Evolutionary conservation across 2,888 invertebrate species (phyloP), one percentile per base, ranked within the genome.

Genomic region (Actias luna): DNA sequence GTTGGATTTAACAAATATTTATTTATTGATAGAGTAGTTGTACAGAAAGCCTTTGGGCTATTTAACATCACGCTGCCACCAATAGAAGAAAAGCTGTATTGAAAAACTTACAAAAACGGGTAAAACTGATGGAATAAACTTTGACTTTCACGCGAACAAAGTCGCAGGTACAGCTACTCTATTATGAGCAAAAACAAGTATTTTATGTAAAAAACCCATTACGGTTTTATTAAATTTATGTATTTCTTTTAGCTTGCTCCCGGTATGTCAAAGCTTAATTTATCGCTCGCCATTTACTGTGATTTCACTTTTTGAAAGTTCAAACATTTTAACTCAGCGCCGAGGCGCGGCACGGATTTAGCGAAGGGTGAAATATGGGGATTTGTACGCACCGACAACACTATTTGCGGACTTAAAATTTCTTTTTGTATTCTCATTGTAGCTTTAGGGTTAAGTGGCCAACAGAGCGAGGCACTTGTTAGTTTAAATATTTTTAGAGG

Each of bases 331-430:
- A 83, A 78, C 75, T 82, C 74, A 78, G 70, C 78, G 8, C 42
- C 42, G 42, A 16, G 1, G 36, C 18, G 18, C 42, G 42, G 18
- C 12, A 68, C 71, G 69, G 73, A 72, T 73, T 79, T 74, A 75
- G 63, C 76, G 85, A 84, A 83, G 90, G 91, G 87, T 89, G 80
- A 88, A 92, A 89, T 88, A 88, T 88, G 78, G 70, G 71, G 79
- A 82, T 83, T 70, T 70, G 75, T 75, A 72, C 63, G 59, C 67
- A 63, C 71, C 65, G 72, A 71, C 69, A 71, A 74, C 71, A 74
- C 75, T 81, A 82, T 85, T 86, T 84, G 87, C 84, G 79, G 88
- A 88, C 89, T 89, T 83, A 84, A 85, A 84, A 80, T 75, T 75
- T 73, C 73, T 77, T 80, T 80, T 84, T 77, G 82, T 83, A 80